Evolutionary conservation across 1,140 invertebrate genomes (phyloP).

Genomic region (Antheraea mylitta): DNA sequence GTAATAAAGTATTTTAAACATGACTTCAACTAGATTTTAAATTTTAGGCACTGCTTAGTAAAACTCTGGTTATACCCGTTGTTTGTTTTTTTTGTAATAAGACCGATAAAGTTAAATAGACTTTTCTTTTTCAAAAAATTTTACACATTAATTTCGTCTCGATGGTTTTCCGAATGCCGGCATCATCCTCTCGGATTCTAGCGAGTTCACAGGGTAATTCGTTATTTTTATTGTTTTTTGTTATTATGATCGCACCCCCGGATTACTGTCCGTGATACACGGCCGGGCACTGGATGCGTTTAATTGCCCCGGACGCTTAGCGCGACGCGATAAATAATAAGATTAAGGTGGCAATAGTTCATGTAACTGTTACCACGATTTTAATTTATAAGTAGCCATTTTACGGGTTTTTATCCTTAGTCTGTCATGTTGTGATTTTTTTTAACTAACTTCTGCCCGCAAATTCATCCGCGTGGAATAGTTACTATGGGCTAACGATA

Average conservation of each 20-base stretch:
- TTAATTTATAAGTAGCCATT: too few relatives aligned
- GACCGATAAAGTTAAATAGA: too few relatives aligned
- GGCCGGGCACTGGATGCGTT: slow-evolving; percentile 67
- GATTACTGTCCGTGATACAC: slow-evolving; percentile 67
- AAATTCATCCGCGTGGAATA: too few relatives aligned
- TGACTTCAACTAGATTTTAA: too few relatives aligned
- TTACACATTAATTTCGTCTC: slow-evolving; percentile 25
- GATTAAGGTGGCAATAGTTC: slow-evolving; percentile 60
- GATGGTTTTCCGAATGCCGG: slow-evolving; percentile 23
- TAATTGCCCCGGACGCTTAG: slow-evolving; percentile 67
- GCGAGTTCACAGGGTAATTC: slow-evolving; percentile 68
- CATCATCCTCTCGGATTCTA: slow-evolving; percentile 50
- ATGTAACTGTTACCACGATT: slow-evolving; percentile 22
- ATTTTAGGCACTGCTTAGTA: too few relatives aligned
- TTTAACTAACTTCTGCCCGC: too few relatives aligned
- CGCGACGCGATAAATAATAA: slow-evolving; percentile 62
- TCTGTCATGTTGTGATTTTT: too few relatives aligned
- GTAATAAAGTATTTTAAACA: too few relatives aligned
- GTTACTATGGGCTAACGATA: too few relatives aligned
- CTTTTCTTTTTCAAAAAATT: background rate
- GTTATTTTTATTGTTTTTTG: slow-evolving; percentile 78
- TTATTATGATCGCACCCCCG: slow-evolving; percentile 73
- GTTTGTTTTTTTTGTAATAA: too few relatives aligned
- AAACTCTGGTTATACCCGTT: too few relatives aligned
- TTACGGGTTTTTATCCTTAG: too few relatives aligned